Evolutionary conservation across 2,888 invertebrate species (phyloP).

Genomic region (Athrips mouffetella): DNA sequence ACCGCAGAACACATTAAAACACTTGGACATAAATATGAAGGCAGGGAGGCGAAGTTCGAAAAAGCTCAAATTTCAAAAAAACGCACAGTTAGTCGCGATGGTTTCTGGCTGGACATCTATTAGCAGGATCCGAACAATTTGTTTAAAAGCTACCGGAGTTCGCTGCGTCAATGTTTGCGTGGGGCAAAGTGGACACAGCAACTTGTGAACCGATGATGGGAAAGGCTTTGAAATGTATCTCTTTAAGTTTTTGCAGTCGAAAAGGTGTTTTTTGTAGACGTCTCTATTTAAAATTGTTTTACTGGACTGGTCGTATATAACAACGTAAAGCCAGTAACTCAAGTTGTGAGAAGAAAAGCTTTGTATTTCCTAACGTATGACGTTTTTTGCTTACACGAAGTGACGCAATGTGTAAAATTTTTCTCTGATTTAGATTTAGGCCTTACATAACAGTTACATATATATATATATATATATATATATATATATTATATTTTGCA

Average conservation of each 20-base stretch:
- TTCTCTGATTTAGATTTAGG: too few relatives aligned
- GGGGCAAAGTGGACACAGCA: conserved; percentile 34
- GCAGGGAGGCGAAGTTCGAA: too few relatives aligned
- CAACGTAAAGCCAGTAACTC: too few relatives aligned
- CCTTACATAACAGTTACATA: too few relatives aligned
- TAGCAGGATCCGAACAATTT: conserved; percentile 62
- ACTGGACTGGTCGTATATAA: too few relatives aligned
- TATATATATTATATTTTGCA: too few relatives aligned
- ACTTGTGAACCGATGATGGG: conserved; percentile 31
- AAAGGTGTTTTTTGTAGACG: neutral
- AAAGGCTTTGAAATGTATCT: conserved; percentile 8
- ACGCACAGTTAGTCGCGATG: conserved; percentile 32
- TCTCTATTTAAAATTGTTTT: too few relatives aligned
- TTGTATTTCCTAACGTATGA: too few relatives aligned
- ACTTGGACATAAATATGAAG: neutral
- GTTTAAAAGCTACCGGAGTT: conserved; percentile 73
- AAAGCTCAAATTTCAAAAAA: conserved; percentile 34
- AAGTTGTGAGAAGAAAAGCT: too few relatives aligned
- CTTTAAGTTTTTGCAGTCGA: conserved; percentile 5
- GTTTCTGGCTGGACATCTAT: conserved; percentile 62
- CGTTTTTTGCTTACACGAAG: too few relatives aligned
- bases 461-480: too few relatives aligned
- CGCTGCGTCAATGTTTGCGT: conserved; percentile 62
- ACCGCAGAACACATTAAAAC: conserved; percentile 26
- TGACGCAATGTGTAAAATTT: too few relatives aligned